phyloP scores from a whole-genome alignment of 2,113 vertebrate species.

The Apteryx mantelli region DNA sequence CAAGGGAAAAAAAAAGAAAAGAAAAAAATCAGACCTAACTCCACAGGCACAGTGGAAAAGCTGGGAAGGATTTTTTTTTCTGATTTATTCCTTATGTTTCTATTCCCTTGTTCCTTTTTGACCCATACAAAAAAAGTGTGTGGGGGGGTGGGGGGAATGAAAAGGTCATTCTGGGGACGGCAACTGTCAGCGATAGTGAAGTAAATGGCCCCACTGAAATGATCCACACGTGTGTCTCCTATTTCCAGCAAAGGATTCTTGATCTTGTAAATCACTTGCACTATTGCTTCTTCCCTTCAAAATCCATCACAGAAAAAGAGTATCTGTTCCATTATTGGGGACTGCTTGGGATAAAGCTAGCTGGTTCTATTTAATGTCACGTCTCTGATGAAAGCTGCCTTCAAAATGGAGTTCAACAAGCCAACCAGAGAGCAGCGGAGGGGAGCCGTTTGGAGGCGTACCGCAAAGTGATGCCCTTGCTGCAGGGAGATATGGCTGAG shows the following conservation, averaged over 20 bases:
- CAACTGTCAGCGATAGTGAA: not conserved
- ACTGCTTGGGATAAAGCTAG: not conserved
- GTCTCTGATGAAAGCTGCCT: not conserved
- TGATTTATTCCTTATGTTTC: conserved; percentile 31
- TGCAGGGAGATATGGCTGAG: not conserved
- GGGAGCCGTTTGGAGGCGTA: rapidly evolving
- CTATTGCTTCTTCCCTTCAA: not conserved
- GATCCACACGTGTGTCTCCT: not conserved
- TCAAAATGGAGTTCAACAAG: not conserved
- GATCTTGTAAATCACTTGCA: not conserved
- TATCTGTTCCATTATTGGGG: not conserved
- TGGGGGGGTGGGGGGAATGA: not conserved
- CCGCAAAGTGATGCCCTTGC: not conserved
- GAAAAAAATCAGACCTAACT: not conserved
- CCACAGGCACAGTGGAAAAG: not conserved
- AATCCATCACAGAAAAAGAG: not conserved
- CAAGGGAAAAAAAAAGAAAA: not conserved
- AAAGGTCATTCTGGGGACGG: not conserved
- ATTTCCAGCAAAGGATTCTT: not conserved
- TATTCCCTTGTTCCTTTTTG: conserved; percentile 7
- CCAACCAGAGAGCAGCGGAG: not conserved
- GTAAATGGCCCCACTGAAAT: not conserved
- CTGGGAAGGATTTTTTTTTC: not conserved
- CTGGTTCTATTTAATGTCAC: not conserved
- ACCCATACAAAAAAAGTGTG: not conserved